Base-by-base conservation (phyloP, 2,113 vertebrate species). In the Heptranchias perlo region DNA sequence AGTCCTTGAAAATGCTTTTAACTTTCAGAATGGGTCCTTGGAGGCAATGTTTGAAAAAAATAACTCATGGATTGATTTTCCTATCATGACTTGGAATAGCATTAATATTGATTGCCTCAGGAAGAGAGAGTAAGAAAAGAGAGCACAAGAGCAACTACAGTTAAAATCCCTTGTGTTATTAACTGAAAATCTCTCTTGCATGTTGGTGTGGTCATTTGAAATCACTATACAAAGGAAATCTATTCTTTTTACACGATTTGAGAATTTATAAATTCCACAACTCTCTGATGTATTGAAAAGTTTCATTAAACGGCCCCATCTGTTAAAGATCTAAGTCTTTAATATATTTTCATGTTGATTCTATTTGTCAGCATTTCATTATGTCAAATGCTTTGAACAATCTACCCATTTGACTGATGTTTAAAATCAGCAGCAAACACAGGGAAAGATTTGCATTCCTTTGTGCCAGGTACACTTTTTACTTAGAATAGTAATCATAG, bases 71-170 rank as follows among this genome's bases (percentile, higher is more conserved):
- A 97, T 97, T 98, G 97, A 97, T 98, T 98, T 98, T 98, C 89
- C 97, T 97, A 97, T 97, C 96, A 97, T 86, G 39, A 86, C 96
- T 97, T 97, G 96, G 98, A 98, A 97, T 96, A 97, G 64, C 58
- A 97, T 97, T 98, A 98, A 97, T 97, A 98, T 97, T 97, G 97
- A 97, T 97, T 97, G 94, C 96, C 96, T 97, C 96, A 97, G 96
- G 94, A 97, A 96, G 2, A 96, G 52, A 65, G 4, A 95, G 10
- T 69, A 44, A 52, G 96, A 97, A 97, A 96, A 67, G 1, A 58
- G 21, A 96, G 84, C 67, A 96, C 44, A 96, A 96, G 86, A 97
- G 96, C 1, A 96, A 95, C 96, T 67, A 95, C 96, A 1, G 94
- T 7, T 96, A 0, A 96, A 96, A 96, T 49, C 31, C 3, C 11